These are phyloP conservation scores for Beris chalybata DNA, from an alignment of 2,888 invertebrate species.

Conservation along the genomic window DNA sequence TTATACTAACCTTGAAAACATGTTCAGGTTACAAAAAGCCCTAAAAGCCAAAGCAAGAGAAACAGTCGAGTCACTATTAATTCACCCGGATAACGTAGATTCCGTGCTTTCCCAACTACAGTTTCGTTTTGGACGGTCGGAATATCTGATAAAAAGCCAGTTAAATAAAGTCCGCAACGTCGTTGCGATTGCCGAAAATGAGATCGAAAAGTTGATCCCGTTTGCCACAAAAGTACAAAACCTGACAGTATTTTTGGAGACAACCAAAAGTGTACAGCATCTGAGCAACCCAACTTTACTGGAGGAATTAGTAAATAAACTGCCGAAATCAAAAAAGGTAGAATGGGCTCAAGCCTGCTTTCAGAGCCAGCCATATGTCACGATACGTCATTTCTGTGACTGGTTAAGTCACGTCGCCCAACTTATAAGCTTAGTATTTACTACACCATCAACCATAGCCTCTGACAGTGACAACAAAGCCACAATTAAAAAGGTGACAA, in stretches of 20 bases:
- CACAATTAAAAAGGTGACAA: too few species aligned
- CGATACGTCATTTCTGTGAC: constrained; percentile 31
- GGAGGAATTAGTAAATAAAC: constrained; percentile 33
- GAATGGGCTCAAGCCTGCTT: constrained; percentile 35
- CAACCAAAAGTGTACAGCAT: too few species aligned
- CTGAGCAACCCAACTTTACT: too few species aligned
- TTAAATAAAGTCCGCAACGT: constrained; percentile 33
- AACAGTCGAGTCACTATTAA: constrained; percentile 32
- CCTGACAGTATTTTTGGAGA: constrained; percentile 30
- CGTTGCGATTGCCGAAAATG: constrained; percentile 20
- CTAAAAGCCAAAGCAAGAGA: constrained; percentile 13
- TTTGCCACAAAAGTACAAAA: constrained; percentile 29
- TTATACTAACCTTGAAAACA: constrained; percentile 29
- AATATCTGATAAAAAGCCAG: constrained; percentile 32
- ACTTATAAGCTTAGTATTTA: not conserved
- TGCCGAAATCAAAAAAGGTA: constrained; percentile 25
- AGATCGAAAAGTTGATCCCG: constrained; percentile 30
- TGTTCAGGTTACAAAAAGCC: constrained; percentile 27
- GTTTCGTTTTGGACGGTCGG: constrained; percentile 37
- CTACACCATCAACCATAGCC: too few species aligned
- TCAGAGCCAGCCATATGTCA: constrained; percentile 23
- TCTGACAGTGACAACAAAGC: too few species aligned
- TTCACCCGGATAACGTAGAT: constrained; percentile 34
- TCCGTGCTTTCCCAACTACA: constrained; percentile 34
- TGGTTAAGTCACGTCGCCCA: constrained; percentile 8